Conservation (phyloP, 2,113 vertebrate species). For the Antechinus flavipes region DNA sequence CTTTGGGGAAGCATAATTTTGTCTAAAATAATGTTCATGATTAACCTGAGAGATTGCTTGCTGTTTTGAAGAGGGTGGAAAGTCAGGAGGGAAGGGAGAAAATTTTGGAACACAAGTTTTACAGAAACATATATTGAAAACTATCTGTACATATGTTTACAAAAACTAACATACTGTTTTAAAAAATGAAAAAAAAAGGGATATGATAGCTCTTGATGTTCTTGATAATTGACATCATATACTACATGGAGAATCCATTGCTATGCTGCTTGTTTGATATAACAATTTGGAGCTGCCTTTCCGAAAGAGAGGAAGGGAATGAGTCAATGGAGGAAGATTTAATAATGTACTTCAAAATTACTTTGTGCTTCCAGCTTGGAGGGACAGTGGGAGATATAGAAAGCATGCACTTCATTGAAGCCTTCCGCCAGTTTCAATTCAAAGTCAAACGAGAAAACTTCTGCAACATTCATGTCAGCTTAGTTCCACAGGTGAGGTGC, state of each 20-base stretch:
- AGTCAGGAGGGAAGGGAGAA: too few relatives aligned
- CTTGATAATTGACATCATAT: not conserved
- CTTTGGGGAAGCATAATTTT: not conserved
- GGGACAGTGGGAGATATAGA: constrained; percentile 97
- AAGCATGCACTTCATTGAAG: constrained; percentile 98
- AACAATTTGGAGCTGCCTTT: not conserved
- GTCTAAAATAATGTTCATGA: not conserved
- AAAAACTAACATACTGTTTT: too few relatives aligned
- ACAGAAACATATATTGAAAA: too few relatives aligned
- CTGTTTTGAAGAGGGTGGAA: too few relatives aligned
- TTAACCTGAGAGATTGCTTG: too few relatives aligned
- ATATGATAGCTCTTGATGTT: constrained; percentile 9
- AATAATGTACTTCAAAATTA: not conserved
- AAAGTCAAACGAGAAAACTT: constrained; percentile 97
- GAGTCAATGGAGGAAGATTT: not conserved
- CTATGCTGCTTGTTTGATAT: not conserved
- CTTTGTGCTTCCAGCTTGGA: constrained; percentile 87
- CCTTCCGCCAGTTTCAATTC: constrained; percentile 99
- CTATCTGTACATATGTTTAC: too few relatives aligned
- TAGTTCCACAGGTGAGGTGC: constrained; percentile 94
- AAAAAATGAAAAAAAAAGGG: not conserved
- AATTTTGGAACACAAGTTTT: too few relatives aligned
- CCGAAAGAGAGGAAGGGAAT: not conserved
- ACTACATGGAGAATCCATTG: not conserved
- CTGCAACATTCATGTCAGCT: constrained; percentile 98